Evolutionary conservation across 2,113 vertebrate species (phyloP).

Genomic region (Ia io): DNA sequence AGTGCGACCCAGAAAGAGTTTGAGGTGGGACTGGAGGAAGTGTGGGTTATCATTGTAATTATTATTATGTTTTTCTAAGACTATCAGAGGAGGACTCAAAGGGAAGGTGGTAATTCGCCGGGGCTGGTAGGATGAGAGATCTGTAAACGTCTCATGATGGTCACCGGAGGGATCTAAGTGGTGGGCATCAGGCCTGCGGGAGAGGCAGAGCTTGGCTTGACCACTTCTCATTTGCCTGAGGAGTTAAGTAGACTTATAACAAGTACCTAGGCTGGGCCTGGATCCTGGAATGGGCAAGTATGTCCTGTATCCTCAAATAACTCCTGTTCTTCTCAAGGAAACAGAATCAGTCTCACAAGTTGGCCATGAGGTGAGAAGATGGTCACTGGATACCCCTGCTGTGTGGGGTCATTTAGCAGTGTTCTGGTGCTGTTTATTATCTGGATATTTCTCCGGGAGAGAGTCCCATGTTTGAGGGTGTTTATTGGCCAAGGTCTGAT

Average conservation of each 20-base stretch:
- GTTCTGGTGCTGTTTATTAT: background rate
- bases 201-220: background rate
- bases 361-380: background rate
- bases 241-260: background rate
- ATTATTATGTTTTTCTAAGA: background rate
- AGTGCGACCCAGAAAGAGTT: background rate
- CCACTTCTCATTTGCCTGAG: background rate
- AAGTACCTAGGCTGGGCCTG: background rate
- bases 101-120: background rate
- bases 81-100: background rate
- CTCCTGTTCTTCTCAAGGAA: background rate
- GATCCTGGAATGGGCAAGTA: background rate
- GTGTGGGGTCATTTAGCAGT: background rate
- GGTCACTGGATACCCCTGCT: too few species aligned
- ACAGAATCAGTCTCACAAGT: background rate
- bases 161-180: background rate
- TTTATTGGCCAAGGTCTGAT: background rate
- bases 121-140: background rate
- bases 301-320: background rate
- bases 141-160: background rate
- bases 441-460: background rate
- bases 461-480: background rate
- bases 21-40: background rate
- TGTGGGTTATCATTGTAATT: background rate
- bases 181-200: background rate